Conservation (phyloP, 2,113 vertebrate species). For the Silurus meridionalis region DNA sequence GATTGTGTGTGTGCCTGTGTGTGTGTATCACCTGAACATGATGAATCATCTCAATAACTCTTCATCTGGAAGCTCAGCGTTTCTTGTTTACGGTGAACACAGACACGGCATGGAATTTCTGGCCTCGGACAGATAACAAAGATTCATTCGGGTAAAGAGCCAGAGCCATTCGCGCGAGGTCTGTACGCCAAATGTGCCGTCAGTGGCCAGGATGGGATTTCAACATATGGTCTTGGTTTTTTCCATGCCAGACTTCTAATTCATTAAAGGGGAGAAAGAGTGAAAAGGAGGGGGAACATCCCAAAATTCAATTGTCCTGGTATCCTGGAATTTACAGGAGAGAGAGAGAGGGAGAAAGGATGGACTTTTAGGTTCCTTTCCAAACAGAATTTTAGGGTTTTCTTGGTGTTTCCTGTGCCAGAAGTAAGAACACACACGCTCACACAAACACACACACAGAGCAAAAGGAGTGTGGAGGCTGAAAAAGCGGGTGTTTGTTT, state of each 20-base stretch:
- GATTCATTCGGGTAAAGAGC: slow-evolving; percentile 48
- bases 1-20: slow-evolving; percentile 58
- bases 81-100: slow-evolving; percentile 1
- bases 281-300: slow-evolving; percentile 36
- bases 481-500: slow-evolving; percentile 73
- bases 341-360: slow-evolving; percentile 38
- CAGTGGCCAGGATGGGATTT: slow-evolving; percentile 64
- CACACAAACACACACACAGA: slow-evolving; percentile 34
- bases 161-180: slow-evolving; percentile 59
- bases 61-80: slow-evolving; percentile 29
- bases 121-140: slow-evolving; percentile 39
- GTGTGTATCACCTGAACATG: slow-evolving; percentile 60
- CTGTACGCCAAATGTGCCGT: slow-evolving; percentile 60
- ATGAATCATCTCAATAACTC: slow-evolving; percentile 60
- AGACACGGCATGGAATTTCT: slow-evolving; percentile 18
- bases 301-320: slow-evolving; percentile 64
- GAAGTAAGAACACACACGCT: background rate
- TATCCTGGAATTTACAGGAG: slow-evolving; percentile 51
- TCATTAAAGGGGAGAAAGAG: slow-evolving; percentile 55
- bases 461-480: slow-evolving; percentile 59
- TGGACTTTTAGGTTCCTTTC: slow-evolving; percentile 36
- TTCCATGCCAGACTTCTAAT: slow-evolving; percentile 64
- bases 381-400: background rate
- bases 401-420: background rate
- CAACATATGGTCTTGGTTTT: slow-evolving; percentile 66